These are phyloP conservation scores for Antechinus stuartii DNA, from an alignment of 2,113 vertebrate genomes.

Conservation along the genomic window DNA sequence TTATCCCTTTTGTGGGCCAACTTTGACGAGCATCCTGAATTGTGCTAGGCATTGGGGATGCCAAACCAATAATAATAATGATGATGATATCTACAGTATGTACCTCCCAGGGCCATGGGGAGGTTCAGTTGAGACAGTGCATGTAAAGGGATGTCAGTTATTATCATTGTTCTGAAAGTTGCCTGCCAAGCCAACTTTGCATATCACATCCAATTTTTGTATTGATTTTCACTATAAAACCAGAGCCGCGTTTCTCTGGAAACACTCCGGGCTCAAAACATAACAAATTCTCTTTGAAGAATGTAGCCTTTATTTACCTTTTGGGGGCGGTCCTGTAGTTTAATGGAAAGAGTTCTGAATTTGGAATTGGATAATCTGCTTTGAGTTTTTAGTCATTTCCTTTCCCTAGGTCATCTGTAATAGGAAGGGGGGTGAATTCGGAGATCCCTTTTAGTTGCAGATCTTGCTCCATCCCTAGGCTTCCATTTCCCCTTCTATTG, in stretches of 20 bases:
- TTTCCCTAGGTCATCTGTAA: background rate
- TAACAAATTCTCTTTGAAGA: conserved; percentile 8
- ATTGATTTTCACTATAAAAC: background rate
- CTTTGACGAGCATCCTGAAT: background rate
- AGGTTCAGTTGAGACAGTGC: background rate
- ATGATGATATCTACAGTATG: background rate
- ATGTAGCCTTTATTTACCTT: background rate
- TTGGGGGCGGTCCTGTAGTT: background rate
- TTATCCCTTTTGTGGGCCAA: no score
- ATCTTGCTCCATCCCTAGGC: background rate
- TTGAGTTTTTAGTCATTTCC: background rate
- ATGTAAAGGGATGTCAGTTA: background rate
- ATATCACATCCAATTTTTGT: background rate
- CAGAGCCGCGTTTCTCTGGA: background rate
- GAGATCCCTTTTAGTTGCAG: background rate
- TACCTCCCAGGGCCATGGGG: background rate
- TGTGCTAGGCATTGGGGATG: background rate
- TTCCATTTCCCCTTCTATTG: background rate
- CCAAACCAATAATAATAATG: background rate
- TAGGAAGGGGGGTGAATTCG: background rate
- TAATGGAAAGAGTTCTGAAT: background rate
- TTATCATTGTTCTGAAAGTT: background rate
- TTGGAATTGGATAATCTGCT: background rate
- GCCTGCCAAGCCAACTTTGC: background rate
- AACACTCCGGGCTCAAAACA: background rate